A percentile compares a stretch with the other conserved stretches of the same genome.
phyloP scores from a whole-genome alignment of 2,797 vertebrate species.

The Limosa lapponica region DNA sequence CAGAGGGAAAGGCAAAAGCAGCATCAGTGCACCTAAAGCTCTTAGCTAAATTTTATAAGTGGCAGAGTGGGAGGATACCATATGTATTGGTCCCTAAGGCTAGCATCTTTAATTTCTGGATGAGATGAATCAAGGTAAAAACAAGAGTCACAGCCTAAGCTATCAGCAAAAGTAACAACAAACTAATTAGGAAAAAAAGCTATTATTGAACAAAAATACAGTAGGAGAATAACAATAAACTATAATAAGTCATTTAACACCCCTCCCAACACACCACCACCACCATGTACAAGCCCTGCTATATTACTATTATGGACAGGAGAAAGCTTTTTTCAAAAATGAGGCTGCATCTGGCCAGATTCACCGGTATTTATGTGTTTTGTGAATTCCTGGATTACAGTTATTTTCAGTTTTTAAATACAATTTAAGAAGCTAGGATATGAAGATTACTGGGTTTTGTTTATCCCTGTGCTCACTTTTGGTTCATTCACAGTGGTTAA shows the following conservation, averaged over 20 bases:
- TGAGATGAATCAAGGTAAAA: conserved; percentile 2
- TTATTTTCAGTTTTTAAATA: background rate
- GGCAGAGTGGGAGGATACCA: conserved; percentile 22
- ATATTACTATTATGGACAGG: background rate
- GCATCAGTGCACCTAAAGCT: background rate
- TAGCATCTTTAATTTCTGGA: background rate
- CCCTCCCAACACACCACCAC: background rate
- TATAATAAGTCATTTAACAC: background rate
- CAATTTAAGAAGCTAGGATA: background rate
- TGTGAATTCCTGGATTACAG: background rate
- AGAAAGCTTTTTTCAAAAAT: background rate
- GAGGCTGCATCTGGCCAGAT: background rate
- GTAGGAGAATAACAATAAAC: background rate
- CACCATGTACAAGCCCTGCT: background rate
- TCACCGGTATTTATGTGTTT: background rate
- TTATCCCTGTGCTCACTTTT: background rate
- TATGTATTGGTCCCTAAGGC: conserved; percentile 1
- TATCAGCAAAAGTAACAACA: background rate
- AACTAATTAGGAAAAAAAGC: background rate
- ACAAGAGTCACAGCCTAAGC: background rate
- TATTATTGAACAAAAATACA: background rate
- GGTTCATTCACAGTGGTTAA: background rate
- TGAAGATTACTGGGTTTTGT: background rate
- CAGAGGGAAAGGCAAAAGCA: conserved; percentile 19
- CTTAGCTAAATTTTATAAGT: conserved; percentile 28